Base-by-base conservation (phyloP, 1,140 invertebrate genomes). In the Drosophila sucinea region DNA sequence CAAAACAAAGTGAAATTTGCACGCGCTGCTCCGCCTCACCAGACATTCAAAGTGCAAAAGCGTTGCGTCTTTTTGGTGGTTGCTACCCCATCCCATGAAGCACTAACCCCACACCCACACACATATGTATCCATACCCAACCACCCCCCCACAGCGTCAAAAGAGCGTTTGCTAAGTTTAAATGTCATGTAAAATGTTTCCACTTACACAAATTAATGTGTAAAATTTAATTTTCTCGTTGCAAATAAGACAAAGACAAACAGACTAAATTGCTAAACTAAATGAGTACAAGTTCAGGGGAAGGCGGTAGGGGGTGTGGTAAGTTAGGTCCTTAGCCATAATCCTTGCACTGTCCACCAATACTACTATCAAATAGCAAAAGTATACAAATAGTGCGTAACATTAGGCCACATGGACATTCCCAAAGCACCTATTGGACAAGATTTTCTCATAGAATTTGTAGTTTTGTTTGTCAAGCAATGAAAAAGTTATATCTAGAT, bases 201-300 rank as follows among this genome's bases (percentile, higher is more conserved):
- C 84, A 89, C 84, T 89, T 89, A 89, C 84, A 89, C 84, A 89
- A 89, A 89, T 89, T 89, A 89, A 89, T 90, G 84, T 89, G 80
- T 84, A 81, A 68, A 84, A 89, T 89, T 84, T 89, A 78, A 84
- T 89, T 89, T 89, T 63, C 71, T 70, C 70, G 67, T 73, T 60
- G 55, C 56, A 65, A 77, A 56, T 38, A 67, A 73, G 69, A 54
- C 67, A 80, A 67, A 51, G 66, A 60, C 76, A 58, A 51, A 73
- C 47, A 58, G 41, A 25, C 7, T 10, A 38, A 38, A 8, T 35
- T 35, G 4, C 33, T 6, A 8, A 35, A 35, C 33, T 6, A 8
- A 8, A 8, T 8, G 2, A 6, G 33, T 6, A 35, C 1, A 35
- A 35, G 17, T 17, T 17, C 17, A 17, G 17, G 17, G 29, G n/a